Conservation (phyloP, 1,140 invertebrate genomes). For the Zaprionus gabonicus region DNA sequence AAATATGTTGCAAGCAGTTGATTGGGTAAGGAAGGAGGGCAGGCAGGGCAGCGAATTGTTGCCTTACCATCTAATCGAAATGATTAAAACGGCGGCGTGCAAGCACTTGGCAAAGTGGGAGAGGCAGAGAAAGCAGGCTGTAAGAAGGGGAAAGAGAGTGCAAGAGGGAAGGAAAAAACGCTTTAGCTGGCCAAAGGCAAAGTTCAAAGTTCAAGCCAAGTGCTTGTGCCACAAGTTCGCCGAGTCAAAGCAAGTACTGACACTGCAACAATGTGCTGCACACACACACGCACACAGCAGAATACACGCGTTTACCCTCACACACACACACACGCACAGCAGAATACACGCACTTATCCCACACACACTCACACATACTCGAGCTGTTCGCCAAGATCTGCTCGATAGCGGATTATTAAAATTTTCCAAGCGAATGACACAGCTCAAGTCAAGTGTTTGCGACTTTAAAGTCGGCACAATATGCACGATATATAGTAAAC, state of each 20-base stretch:
- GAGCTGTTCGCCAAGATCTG: slow-evolving; percentile 13
- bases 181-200: slow-evolving; percentile 36
- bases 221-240: slow-evolving; percentile 56
- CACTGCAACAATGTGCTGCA: slow-evolving; percentile 67
- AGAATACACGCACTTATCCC: slow-evolving; percentile 12
- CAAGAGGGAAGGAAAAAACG: slow-evolving; percentile 11
- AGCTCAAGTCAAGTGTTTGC: slow-evolving; percentile 60
- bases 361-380: slow-evolving; percentile 20
- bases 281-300: slow-evolving; percentile 15
- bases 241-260: slow-evolving; percentile 53
- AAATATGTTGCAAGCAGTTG: slow-evolving; percentile 18
- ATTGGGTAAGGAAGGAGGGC: not conserved
- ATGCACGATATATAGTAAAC: not conserved
- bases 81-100: slow-evolving; percentile 60
- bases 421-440: slow-evolving; percentile 73
- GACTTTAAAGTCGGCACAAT: slow-evolving; percentile 17
- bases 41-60: not conserved
- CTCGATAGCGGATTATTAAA: slow-evolving; percentile 81
- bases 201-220: slow-evolving; percentile 64
- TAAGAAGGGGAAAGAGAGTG: not conserved
- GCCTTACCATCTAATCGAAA: slow-evolving; percentile 50
- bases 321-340: slow-evolving; percentile 11
- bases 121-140: not conserved
- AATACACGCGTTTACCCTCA: slow-evolving; percentile 9
- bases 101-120: not conserved